Evolutionary conservation across 2,797 vertebrate species (phyloP), one percentile per base, ranked within the genome.

Genomic region (Amblyopsis hoosieri): DNA sequence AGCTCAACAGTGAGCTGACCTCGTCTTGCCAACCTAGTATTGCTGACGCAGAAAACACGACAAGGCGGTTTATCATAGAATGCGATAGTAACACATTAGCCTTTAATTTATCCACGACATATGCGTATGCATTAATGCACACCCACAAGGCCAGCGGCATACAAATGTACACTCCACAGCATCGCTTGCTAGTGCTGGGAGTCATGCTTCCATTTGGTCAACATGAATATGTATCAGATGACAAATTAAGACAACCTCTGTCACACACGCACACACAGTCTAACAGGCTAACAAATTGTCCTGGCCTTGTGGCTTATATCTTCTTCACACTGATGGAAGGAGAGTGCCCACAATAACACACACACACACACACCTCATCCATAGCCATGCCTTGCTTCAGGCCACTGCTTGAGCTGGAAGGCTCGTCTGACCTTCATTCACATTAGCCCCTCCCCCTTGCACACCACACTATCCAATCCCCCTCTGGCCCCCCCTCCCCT

Each of bases 401-500:
- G 57, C 47, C 54, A 64, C 60, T 60, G 54, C 19, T 57, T 84
- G 63, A 77, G 46, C 83, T 87, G 60, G 70, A 80, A 88, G 86
- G 83, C 76, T 67, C 42, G 72, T 84, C 81, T 89, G 84, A 88
- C 85, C 87, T 86, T 87, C 76, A 85, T 46, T 79, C 83, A 77
- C 74, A 84, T 84, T 76, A 76, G 79, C 64, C 66, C 69, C 75
- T 66, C 73, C 66, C 56, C 19, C 53, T 64, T 73, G 29, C 71
- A n/a, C 77, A 60, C 69, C 60, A 52, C 72, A 78, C 75, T 64
- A 81, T 64, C 67, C 76, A 74, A 79, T 71, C 37, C 74, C 74
- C 85, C 62, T 66, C 71, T 69, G 56, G 80, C 82, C 67, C 58
- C 67, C 29, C 7, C 49, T 3, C 49, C 12, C 49, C 14, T 7